phyloP scores from a whole-genome alignment of 2,113 vertebrate genomes.

The Notothenia rossii region DNA sequence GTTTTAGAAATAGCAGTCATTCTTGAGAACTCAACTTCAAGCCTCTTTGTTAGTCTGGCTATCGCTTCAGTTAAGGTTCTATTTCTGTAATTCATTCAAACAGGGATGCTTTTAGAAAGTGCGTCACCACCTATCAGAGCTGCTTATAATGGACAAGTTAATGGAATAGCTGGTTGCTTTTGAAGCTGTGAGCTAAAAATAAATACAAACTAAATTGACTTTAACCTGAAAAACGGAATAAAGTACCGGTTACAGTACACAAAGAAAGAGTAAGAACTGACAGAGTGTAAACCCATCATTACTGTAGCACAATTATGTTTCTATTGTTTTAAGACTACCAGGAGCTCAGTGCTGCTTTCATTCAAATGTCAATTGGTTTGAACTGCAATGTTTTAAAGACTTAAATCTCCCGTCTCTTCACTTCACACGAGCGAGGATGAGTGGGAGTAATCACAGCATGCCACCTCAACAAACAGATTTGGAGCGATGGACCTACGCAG shows the following conservation, averaged over 20 bases:
- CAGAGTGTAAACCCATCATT: neutral
- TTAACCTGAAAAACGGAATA: neutral
- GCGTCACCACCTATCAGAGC: conserved; percentile 11
- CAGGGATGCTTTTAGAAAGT: neutral
- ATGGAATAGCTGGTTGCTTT: neutral
- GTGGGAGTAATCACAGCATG: conserved; percentile 60
- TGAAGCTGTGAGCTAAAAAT: neutral
- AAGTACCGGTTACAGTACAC: neutral
- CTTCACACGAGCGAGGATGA: conserved; percentile 37
- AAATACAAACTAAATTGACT: conserved; percentile 1
- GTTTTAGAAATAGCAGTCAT: neutral
- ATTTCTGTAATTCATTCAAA: conserved; percentile 13
- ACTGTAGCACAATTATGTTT: neutral
- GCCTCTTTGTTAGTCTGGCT: neutral
- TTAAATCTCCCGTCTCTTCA: conserved; percentile 18
- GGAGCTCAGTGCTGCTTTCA: neutral
- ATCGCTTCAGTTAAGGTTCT: neutral
- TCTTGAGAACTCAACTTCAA: neutral
- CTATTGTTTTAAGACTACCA: neutral
- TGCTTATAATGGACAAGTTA: conserved; percentile 21
- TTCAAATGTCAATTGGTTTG: conserved; percentile 15
- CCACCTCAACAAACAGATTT: conserved; percentile 54
- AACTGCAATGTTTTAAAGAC: conserved; percentile 18
- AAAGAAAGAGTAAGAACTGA: neutral
- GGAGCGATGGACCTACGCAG: conserved; percentile 47